Percentiles rank a stretch among this genome's conserved stretches.
phyloP scores from a whole-genome alignment of 2,888 invertebrate species.

The Lepidocyrtoides sp. region DNA sequence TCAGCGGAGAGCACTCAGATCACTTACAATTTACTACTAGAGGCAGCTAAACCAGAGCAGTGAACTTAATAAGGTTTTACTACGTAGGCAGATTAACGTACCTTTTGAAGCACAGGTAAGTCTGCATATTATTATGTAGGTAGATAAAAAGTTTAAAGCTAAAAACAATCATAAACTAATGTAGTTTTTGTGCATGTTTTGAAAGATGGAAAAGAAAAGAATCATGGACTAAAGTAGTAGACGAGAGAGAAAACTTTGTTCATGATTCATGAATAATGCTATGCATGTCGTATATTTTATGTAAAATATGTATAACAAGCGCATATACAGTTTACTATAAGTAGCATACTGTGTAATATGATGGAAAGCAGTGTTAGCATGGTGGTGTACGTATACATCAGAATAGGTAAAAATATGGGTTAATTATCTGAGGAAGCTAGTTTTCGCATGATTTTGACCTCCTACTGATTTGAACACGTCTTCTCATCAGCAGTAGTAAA shows the following conservation, averaged over 20 bases:
- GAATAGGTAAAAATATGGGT: constrained; percentile 84
- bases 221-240: constrained; percentile 18
- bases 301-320: constrained; percentile 31
- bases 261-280: constrained; percentile 42
- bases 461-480: constrained; percentile 85
- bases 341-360: constrained; percentile 29
- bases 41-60: constrained; percentile 40
- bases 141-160: too few species aligned
- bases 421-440: constrained; percentile 85
- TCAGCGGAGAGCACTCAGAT: constrained; percentile 65
- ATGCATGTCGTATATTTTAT: not conserved
- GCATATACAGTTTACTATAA: not conserved
- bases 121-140: too few species aligned
- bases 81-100: too few species aligned
- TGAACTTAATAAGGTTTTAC: constrained; percentile 34
- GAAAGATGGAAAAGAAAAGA: not conserved
- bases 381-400: not conserved
- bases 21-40: constrained; percentile 63
- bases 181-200: constrained; percentile 46
- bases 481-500: constrained; percentile 78
- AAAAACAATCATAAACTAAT: constrained; percentile 28
- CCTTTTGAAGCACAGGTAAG: too few species aligned
- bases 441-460: constrained; percentile 85
- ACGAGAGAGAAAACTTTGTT: not conserved
- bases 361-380: constrained; percentile 30